Percentiles rank a stretch among this genome's conserved stretches.
Conservation (phyloP, 1,140 invertebrate species). For the Sinonovacula constricta region DNA sequence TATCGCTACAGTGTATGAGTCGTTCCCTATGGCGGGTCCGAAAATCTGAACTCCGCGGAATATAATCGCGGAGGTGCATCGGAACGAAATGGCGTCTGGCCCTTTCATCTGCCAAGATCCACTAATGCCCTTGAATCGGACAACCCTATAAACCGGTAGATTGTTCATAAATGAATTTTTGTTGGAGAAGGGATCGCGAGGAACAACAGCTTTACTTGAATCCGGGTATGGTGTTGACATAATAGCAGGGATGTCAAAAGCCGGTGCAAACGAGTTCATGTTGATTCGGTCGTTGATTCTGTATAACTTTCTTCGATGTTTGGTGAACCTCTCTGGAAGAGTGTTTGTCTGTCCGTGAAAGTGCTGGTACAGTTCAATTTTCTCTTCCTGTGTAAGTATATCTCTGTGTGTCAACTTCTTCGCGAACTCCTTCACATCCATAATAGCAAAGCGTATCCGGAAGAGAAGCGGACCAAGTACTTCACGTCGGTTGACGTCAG, state of each 20-base stretch:
- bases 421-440: constrained; percentile 27
- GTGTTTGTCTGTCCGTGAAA: constrained; percentile 19
- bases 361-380: constrained; percentile 25
- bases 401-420: constrained; percentile 14
- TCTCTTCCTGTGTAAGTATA: constrained; percentile 30
- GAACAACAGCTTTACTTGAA: too few species aligned
- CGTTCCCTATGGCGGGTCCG: not conserved
- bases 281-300: not conserved
- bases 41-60: constrained; percentile 29
- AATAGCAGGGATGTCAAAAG: too few species aligned
- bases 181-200: not conserved
- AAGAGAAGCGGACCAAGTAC: constrained; percentile 28
- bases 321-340: constrained; percentile 12
- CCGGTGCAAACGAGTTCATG: not conserved
- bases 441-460: constrained; percentile 35
- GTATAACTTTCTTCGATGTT: not conserved
- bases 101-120: constrained; percentile 28
- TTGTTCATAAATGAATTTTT: not conserved
- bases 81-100: constrained; percentile 30
- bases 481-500: constrained; percentile 10
- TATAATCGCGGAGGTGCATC: constrained; percentile 11
- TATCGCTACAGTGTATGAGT: constrained; percentile 3
- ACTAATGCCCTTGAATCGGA: constrained; percentile 10
- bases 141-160: not conserved
- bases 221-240: not conserved